Evolutionary conservation across 2,797 vertebrate genomes (phyloP), one percentile per base, ranked within the genome.

Genomic region (Tachyglossus aculeatus): DNA sequence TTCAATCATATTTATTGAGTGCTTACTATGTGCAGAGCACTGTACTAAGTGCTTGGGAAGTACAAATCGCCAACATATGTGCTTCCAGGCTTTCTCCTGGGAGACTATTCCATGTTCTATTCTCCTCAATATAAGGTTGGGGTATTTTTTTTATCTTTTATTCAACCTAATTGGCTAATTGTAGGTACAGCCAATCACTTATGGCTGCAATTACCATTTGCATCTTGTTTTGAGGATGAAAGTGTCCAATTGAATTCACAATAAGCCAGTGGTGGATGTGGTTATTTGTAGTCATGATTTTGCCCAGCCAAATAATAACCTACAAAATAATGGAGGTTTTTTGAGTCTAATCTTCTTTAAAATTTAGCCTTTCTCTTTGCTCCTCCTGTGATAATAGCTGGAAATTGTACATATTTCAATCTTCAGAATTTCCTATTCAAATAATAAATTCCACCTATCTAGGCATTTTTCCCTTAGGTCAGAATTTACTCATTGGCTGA

Each of bases 191-290:
- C 62, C 15, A 1, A 55, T 57, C 80, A 59, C 71, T 83, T 60
- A 59, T 48, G 76, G 61, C 73, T 64, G 68, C 66, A 68, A 83
- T 87, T 80, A 87, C 68, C 78, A 74, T 78, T 82, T 74, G 81
- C 39, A 74, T 77, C 80, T 87, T 73, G 70, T 54, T 77, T 82
- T 78, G 63, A 73, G 61, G 66, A 64, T 58, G 69, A 59, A 83
- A 85, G 78, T 80, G 76, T 74, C 68, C 81, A 85, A 76, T 87
- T 74, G 69, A 80, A 82, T 76, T 61, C 74, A 80, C 69, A 74
- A 80, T 76, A 74, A 58, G 66, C 69, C 74, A 57, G 37, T 54
- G 71, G 81, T 80, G 71, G 61, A 83, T 80, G 78, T 68, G 78
- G 63, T 59, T 70, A 67, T 87, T 81, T 78, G 59, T 74, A 63